These are phyloP conservation scores for Pangasianodon hypophthalmus DNA, from an alignment of 2,113 vertebrate species.

Conservation along the genomic window DNA sequence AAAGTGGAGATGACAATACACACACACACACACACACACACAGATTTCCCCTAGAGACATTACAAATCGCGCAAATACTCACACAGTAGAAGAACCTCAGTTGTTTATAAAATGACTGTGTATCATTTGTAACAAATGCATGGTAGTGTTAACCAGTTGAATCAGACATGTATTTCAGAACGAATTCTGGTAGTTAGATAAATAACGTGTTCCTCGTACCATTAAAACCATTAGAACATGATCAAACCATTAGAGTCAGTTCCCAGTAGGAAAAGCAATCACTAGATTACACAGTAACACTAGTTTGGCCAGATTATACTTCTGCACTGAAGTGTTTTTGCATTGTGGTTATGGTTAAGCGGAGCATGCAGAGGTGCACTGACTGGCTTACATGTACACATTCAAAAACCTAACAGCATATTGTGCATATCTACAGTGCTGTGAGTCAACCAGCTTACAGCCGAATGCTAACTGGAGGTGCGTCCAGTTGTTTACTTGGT, in stretches of 20 bases:
- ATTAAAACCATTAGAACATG: not conserved
- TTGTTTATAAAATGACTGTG: not conserved
- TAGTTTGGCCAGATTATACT: not conserved
- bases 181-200: not conserved
- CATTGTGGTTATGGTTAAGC: not conserved
- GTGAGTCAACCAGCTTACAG: not conserved
- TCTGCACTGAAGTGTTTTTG: not conserved
- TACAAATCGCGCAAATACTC: not conserved
- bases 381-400: not conserved
- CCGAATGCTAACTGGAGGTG: not conserved
- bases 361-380: not conserved
- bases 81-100: not conserved
- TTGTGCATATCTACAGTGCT: not conserved
- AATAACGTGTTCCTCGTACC: not conserved
- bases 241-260: not conserved
- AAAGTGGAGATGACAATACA: slow-evolving; percentile 14
- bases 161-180: not conserved
- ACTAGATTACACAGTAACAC: too few relatives aligned
- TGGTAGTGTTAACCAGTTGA: not conserved
- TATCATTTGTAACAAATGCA: not conserved
- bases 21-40: not conserved
- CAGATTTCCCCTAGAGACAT: not conserved
- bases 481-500: not conserved
- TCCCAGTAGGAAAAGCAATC: not conserved
- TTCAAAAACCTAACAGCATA: not conserved